Base-by-base conservation (phyloP, 2,797 vertebrate species). In the Gadopsis bispinosus region DNA sequence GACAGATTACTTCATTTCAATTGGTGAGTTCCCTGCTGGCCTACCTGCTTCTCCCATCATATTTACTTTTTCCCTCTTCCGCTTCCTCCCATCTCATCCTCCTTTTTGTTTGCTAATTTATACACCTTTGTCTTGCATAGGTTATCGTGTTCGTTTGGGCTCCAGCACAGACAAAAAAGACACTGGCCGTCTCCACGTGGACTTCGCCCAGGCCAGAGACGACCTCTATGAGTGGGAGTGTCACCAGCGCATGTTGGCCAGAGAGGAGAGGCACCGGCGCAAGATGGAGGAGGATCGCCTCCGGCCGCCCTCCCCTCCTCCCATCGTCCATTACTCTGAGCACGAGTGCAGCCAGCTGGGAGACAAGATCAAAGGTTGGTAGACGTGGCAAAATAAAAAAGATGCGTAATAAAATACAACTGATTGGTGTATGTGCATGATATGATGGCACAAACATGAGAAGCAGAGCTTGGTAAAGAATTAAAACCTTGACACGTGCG, bases 191-290 rank as follows among this genome's bases (percentile, higher is more conserved):
- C 96, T 99, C 72, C 97, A 99, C 0, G 97, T 99, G 84, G 98
- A 99, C 89, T 99, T 98, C 13, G 98, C 98, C 0, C 97, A 98
- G 92, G 98, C 98, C 16, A 93, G 97, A 79, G 98, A 99, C 0
- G 98, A 99, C 77, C 94, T 98, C 48, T 99, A 98, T 0, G 97
- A 99, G 91, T 99, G 98, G 98, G 98, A 99, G 78, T 99, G 98
- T 87, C 95, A 90, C 83, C 98, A 99, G 93, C 96, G 97, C 20
- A 96, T 98, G 97, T 79, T 98, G 86, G 97, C 98, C 10, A 90
- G 97, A 7, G 97, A 99, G 91, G 98, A 99, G 87, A 94, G 98
- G 16, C 98, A 98, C 85, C 96, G 97, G 37, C 94, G 97, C 60
- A 94, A 96, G 66, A 94, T 98, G 79, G 96, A 97, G 41, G 97